Evolutionary conservation across 1,140 invertebrate genomes (phyloP).

Genomic region (Charaxes varanes): DNA sequence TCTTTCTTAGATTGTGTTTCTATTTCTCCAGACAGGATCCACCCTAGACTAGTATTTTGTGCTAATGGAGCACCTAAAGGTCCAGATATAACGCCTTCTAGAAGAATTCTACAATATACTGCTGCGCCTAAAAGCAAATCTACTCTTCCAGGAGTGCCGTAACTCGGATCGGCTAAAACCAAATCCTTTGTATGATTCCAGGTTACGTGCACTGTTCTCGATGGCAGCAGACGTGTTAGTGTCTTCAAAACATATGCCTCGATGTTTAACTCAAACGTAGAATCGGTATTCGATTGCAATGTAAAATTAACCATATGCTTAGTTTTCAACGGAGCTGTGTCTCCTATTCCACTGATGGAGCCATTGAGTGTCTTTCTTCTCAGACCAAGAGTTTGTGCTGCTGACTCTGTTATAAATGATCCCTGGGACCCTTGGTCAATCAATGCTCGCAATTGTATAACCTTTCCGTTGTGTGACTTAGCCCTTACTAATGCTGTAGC

Average conservation of each 20-base stretch:
- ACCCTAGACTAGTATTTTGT: constrained; percentile 35
- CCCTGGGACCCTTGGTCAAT: constrained; percentile 7
- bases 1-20: not conserved
- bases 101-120: constrained; percentile 27
- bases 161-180: constrained; percentile 32
- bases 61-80: constrained; percentile 26
- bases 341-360: too few species aligned
- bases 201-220: too few species aligned
- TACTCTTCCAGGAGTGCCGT: constrained; percentile 19
- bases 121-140: constrained; percentile 31
- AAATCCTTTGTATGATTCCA: too few species aligned
- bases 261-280: too few species aligned
- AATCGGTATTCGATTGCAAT: too few species aligned
- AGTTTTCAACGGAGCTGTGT: too few species aligned
- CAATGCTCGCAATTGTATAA: constrained; percentile 8
- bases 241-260: too few species aligned
- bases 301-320: too few species aligned
- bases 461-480: not conserved
- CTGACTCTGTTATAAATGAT: constrained; percentile 21
- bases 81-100: constrained; percentile 24
- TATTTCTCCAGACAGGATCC: constrained; percentile 32
- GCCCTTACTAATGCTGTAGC: not conserved
- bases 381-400: constrained; percentile 14
- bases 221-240: too few species aligned
- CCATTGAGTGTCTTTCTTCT: too few species aligned